Evolutionary conservation across 2,888 invertebrate genomes (phyloP).

Genomic region (Pachliopta kotzebuea): DNA sequence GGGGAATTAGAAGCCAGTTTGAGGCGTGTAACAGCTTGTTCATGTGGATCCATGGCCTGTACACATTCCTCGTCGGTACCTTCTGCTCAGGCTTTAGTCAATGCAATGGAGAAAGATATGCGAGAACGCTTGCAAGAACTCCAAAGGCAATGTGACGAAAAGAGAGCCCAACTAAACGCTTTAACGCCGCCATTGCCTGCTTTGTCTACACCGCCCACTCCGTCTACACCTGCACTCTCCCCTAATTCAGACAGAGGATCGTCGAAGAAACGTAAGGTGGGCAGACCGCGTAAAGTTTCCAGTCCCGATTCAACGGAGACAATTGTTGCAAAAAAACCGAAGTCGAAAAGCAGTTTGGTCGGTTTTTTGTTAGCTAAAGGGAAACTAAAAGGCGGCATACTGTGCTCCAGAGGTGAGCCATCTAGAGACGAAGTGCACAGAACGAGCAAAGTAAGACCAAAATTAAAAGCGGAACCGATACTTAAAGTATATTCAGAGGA

Average conservation of each 20-base stretch:
- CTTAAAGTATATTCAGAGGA: constrained; percentile 82
- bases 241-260: constrained; percentile 76
- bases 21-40: constrained; percentile 64
- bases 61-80: constrained; percentile 61
- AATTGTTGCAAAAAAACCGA: constrained; percentile 90
- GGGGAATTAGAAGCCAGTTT: constrained; percentile 68
- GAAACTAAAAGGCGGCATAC: constrained; percentile 77
- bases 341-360: constrained; percentile 84
- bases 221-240: constrained; percentile 68
- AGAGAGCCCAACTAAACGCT: constrained; percentile 89
- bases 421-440: constrained; percentile 70
- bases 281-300: constrained; percentile 87
- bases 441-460: constrained; percentile 84
- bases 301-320: constrained; percentile 86
- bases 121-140: constrained; percentile 89
- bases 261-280: constrained; percentile 90
- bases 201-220: constrained; percentile 63
- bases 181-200: constrained; percentile 80
- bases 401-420: constrained; percentile 77
- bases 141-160: constrained; percentile 90
- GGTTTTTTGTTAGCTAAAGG: constrained; percentile 85
- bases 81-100: constrained; percentile 82
- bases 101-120: constrained; percentile 90
- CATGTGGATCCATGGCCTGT: constrained; percentile 55
- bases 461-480: constrained; percentile 86